Conservation (phyloP, 2,797 vertebrate genomes). For the Myotis myotis region DNA sequence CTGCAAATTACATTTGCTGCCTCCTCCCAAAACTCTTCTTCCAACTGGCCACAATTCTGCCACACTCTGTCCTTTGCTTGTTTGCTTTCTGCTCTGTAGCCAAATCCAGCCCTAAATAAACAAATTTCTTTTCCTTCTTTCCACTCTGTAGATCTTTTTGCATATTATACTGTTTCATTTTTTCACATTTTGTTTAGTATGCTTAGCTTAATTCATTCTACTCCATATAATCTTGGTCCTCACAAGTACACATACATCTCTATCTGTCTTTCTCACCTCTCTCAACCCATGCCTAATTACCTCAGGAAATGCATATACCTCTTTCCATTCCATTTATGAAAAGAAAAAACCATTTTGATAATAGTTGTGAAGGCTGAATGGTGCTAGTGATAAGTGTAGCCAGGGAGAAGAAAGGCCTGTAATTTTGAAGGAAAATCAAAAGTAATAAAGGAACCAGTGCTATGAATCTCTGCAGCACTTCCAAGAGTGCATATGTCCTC, state of each 20-base stretch:
- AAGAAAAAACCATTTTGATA: neutral
- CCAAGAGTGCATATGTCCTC: neutral
- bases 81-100: neutral
- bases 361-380: neutral
- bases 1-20: neutral
- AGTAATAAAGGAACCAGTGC: neutral
- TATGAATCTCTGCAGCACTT: neutral
- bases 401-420: neutral
- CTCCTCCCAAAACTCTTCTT: neutral
- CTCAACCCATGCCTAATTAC: neutral
- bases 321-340: slow-evolving; percentile 22
- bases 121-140: neutral
- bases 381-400: neutral
- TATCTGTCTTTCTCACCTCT: neutral
- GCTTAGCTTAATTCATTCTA: slow-evolving; percentile 8
- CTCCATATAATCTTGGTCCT: neutral
- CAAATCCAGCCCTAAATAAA: neutral
- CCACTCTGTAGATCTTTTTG: neutral
- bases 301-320: neutral
- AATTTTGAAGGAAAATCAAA: neutral
- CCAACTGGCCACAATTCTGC: neutral
- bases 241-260: neutral
- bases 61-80: neutral
- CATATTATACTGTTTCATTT: neutral
- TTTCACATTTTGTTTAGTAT: neutral